Percentiles rank a stretch among this genome's conserved stretches.
Evolutionary conservation across 2,888 invertebrate genomes (phyloP).

Genomic region (Noctua janthe): DNA sequence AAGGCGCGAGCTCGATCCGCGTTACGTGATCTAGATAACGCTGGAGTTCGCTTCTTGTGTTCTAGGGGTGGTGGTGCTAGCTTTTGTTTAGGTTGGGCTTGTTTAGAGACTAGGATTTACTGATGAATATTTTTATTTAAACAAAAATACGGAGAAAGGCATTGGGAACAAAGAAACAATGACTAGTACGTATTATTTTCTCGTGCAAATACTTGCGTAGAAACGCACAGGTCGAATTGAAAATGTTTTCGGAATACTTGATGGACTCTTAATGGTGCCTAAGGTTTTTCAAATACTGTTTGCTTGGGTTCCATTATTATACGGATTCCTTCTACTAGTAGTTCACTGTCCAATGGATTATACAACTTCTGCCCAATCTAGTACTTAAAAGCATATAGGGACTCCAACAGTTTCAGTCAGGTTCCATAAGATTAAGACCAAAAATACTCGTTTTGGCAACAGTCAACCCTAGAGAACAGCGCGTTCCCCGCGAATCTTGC

Average conservation of each 20-base stretch:
- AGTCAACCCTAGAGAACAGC: constrained; percentile 72
- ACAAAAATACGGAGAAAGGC: not conserved
- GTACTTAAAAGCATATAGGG: not conserved
- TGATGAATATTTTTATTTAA: not conserved
- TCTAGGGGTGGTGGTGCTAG: constrained; percentile 70
- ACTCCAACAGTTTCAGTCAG: not conserved
- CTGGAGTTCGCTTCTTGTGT: constrained; percentile 69
- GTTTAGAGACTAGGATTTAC: not conserved
- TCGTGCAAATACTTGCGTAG: not conserved
- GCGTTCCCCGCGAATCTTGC: constrained; percentile 82
- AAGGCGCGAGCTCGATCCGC: constrained; percentile 82
- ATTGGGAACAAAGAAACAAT: not conserved
- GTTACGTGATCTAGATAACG: constrained; percentile 86
- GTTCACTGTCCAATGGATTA: not conserved
- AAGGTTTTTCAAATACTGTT: not conserved
- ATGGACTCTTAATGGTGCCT: too few species aligned
- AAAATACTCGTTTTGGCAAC: not conserved
- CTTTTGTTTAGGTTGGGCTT: not conserved
- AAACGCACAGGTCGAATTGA: not conserved
- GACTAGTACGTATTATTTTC: too few species aligned
- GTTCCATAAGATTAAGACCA: not conserved
- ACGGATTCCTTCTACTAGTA: not conserved
- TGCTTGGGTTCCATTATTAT: not conserved
- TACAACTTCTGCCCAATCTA: not conserved
- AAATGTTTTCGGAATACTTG: not conserved